Base-by-base conservation (phyloP, 2,797 vertebrate genomes). In the Mormyrus hasselquistii region DNA sequence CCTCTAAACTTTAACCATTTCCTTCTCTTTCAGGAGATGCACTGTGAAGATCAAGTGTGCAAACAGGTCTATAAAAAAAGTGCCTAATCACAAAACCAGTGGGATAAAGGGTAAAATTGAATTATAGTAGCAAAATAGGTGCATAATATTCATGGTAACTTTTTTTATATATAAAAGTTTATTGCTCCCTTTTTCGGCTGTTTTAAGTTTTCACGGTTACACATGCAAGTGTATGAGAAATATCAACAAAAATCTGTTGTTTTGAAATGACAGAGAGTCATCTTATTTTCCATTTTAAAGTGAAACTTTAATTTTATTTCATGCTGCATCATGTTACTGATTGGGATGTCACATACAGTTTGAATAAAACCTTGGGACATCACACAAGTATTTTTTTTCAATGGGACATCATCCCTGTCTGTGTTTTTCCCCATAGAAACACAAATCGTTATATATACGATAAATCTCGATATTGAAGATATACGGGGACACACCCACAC, bases 21-120 rank as follows among this genome's bases (percentile, higher is more conserved):
- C 91, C 52, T 89, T 29, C 69, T 87, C 38, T 90, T 89, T 44
- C 83, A 96, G 96, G 95, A 96, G 79, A 89, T 96, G 0, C 93
- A 90, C 59, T 96, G 95, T 92, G 94, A 93, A 16, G 90, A 93
- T 89, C 91, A 95, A 92, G 93, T 93, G 92, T 95, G 94, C 94
- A 95, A 94, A 90, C 95, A 96, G 93, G 87, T 95, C n/a, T 96
- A 88, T 90, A 95, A 94, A 93, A 94, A 88, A 91, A 90, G 89
- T 44, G 53, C 85, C 73, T 95, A 87, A 95, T 85, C 59, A 16
- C 29, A 52, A 62, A 55, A 7, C 14, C 41, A 25, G 2, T 10
- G 14, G 38, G 38, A 25, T 5, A 47, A 83, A 83, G 7, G 7
- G 7, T 10, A 8, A 49, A 83, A 83, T 19, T n/a, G 79, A 76